A percentile compares a stretch with the other conserved stretches of the same genome.
phyloP scores from a whole-genome alignment of 2,113 vertebrate species.

The Corydoras sp. region DNA sequence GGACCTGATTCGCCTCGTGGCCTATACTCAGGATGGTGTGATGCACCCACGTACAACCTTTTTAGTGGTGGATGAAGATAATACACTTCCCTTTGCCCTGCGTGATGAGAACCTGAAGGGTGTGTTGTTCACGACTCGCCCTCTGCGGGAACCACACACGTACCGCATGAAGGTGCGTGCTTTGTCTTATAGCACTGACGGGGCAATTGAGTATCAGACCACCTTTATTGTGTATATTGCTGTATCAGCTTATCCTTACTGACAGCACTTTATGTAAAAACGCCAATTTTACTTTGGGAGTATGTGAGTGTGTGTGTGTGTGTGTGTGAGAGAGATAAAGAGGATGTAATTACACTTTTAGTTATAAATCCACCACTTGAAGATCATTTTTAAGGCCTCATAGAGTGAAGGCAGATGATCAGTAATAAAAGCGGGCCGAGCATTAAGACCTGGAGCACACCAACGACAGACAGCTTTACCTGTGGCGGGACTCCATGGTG shows the following conservation, averaged over 20 bases:
- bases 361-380: slow-evolving; percentile 46
- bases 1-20: slow-evolving; percentile 92
- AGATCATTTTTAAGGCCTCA: slow-evolving; percentile 31
- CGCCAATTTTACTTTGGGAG: slow-evolving; percentile 1
- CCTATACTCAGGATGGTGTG: slow-evolving; percentile 90
- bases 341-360: slow-evolving; percentile 26
- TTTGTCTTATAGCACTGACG: slow-evolving; percentile 74
- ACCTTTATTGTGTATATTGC: slow-evolving; percentile 97
- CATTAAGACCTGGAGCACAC: slow-evolving; percentile 24
- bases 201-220: slow-evolving; percentile 88
- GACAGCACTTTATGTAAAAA: slow-evolving; percentile 56
- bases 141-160: slow-evolving; percentile 76
- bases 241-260: slow-evolving; percentile 93
- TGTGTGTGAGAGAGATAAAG: slow-evolving; percentile 7
- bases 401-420: slow-evolving; percentile 18
- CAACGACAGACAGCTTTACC: slow-evolving; percentile 18
- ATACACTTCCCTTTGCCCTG: slow-evolving; percentile 79
- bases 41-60: slow-evolving; percentile 91
- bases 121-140: slow-evolving; percentile 80
- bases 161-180: slow-evolving; percentile 90
- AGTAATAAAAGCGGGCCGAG: slow-evolving; percentile 20
- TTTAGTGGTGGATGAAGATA: slow-evolving; percentile 74
- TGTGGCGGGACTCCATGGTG: slow-evolving; percentile 21
- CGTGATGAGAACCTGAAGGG: slow-evolving; percentile 91
- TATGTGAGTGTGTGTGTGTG: slow-evolving; percentile 3